Percentiles rank a stretch among this genome's conserved stretches.
Evolutionary conservation across 1,140 invertebrate species (phyloP).

Genomic region (Apis cerana): DNA sequence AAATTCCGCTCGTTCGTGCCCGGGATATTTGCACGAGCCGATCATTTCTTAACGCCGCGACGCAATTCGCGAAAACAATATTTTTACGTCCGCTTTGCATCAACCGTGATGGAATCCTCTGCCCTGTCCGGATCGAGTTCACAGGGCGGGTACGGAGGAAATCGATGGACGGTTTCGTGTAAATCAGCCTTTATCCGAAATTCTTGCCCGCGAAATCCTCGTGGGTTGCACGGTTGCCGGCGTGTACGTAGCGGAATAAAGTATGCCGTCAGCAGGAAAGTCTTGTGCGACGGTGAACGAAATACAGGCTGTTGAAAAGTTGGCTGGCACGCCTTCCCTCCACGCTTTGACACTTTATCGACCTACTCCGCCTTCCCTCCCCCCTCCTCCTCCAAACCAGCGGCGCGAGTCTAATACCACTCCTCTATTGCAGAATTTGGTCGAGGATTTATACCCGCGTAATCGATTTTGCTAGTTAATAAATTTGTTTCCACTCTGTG

Average conservation of each 20-base stretch:
- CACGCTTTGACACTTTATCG: conserved; percentile 58
- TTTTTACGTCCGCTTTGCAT: not conserved
- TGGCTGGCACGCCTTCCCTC: conserved; percentile 60
- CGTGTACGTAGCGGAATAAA: conserved; percentile 44
- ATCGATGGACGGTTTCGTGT: conserved; percentile 23
- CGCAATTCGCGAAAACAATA: no score
- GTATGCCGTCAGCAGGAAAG: conserved; percentile 56
- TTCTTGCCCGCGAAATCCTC: conserved; percentile 49
- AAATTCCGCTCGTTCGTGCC: no score
- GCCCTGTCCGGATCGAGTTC: no score
- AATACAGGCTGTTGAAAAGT: conserved; percentile 66
- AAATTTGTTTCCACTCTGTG: no score
- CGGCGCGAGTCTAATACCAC: no score
- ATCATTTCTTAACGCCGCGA: no score
- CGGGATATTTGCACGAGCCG: no score
- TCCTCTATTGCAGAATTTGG: not conserved
- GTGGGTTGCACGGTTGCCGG: not conserved
- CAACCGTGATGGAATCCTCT: no score
- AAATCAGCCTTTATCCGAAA: conserved; percentile 48
- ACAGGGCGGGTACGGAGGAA: not conserved
- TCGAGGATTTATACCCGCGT: no score
- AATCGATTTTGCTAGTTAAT: no score
- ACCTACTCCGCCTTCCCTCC: conserved; percentile 31
- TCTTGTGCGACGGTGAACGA: conserved; percentile 55
- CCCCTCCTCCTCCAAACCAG: no score